A percentile compares a stretch with the other conserved stretches of the same genome.
Evolutionary conservation across 2,888 invertebrate genomes (phyloP).

Genomic region (Merodon equestris): DNA sequence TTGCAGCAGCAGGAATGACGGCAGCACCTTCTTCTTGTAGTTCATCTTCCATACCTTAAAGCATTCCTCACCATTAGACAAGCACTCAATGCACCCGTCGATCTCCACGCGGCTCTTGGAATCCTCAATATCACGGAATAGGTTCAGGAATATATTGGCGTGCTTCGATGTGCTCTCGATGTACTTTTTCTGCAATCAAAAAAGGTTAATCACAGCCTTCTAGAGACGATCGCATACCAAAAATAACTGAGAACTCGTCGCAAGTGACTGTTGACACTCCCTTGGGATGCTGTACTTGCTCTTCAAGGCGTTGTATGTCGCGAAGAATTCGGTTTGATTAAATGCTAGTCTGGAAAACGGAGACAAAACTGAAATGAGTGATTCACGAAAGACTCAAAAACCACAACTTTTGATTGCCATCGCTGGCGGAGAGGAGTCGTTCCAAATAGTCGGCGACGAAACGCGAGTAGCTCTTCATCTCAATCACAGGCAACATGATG

Average conservation of each 20-base stretch:
- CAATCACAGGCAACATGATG: slow-evolving; percentile 85
- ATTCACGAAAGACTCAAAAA: too few species aligned
- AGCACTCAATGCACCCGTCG: slow-evolving; percentile 74
- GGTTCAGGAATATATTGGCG: slow-evolving; percentile 74
- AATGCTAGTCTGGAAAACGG: slow-evolving; percentile 66
- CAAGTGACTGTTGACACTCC: slow-evolving; percentile 74
- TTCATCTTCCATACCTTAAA: slow-evolving; percentile 77
- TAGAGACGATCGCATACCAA: slow-evolving; percentile 71
- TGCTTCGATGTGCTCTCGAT: slow-evolving; percentile 74
- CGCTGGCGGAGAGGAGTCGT: slow-evolving; percentile 71
- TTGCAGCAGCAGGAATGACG: slow-evolving; percentile 72
- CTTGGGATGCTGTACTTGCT: slow-evolving; percentile 72
- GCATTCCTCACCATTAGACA: slow-evolving; percentile 74
- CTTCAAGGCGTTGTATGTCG: slow-evolving; percentile 73
- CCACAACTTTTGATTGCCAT: slow-evolving; percentile 69
- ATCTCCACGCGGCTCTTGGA: slow-evolving; percentile 71
- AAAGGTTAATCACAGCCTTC: background rate
- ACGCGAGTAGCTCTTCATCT: slow-evolving; percentile 85
- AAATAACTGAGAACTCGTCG: slow-evolving; percentile 72
- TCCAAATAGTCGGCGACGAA: slow-evolving; percentile 83
- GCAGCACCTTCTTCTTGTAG: slow-evolving; percentile 75
- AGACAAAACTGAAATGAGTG: background rate
- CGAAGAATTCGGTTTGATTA: slow-evolving; percentile 74
- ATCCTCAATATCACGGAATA: slow-evolving; percentile 73
- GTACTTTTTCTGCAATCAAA: slow-evolving; percentile 72